A percentile compares a stretch with the other conserved stretches of the same genome.
These are phyloP conservation scores for Baryphthengus martii DNA, from an alignment of 2,113 vertebrate genomes.

Conservation along the genomic window DNA sequence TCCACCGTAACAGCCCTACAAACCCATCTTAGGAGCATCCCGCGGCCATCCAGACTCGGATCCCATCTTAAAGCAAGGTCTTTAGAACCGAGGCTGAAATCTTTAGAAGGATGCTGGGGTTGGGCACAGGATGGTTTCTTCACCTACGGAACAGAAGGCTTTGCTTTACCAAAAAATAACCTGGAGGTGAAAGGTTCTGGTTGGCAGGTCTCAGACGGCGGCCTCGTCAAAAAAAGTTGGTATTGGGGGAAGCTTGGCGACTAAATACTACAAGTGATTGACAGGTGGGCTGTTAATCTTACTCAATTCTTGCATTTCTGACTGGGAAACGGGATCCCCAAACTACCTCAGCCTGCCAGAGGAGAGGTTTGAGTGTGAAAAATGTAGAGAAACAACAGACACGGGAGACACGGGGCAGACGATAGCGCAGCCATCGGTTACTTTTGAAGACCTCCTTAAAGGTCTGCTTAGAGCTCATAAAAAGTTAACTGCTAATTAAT, in stretches of 20 bases:
- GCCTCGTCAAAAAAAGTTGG: background rate
- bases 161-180: too few relatives aligned
- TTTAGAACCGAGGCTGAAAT: background rate
- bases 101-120: background rate
- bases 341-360: background rate
- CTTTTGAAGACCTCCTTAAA: background rate
- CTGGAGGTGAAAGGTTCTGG: background rate
- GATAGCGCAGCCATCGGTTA: background rate
- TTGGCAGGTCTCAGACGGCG: rapidly evolving
- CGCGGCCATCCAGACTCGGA: background rate
- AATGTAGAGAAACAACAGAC: background rate
- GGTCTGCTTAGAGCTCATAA: background rate
- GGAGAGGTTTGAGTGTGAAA: background rate
- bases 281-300: background rate
- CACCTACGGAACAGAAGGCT: background rate
- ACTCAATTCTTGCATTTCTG: background rate
- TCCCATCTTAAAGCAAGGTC: background rate
- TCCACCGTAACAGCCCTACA: rapidly evolving
- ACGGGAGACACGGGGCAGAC: background rate
- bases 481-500: background rate
- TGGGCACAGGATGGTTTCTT: background rate
- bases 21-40: background rate
- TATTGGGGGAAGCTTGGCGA: background rate
- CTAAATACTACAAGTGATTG: background rate
- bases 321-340: background rate